phyloP scores from a whole-genome alignment of 2,797 vertebrate species.

The Dipus sagitta region DNA sequence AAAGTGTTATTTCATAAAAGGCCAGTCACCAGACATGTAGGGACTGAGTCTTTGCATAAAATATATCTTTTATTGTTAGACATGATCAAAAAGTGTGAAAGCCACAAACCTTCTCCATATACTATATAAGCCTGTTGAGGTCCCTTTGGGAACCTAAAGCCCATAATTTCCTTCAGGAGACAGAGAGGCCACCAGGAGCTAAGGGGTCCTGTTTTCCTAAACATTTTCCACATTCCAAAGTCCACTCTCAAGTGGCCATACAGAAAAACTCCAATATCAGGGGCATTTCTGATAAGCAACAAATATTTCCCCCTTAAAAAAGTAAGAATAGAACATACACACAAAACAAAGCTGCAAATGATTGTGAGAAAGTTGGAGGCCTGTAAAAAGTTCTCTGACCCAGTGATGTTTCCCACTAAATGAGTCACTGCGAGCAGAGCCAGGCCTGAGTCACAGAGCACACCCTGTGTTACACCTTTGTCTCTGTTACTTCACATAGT shows the following conservation, averaged over 20 bases:
- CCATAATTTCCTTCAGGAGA: neutral
- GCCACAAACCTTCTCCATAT: neutral
- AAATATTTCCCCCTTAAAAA: slow-evolving; percentile 57
- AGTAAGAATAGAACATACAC: neutral
- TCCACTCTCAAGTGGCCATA: slow-evolving; percentile 10
- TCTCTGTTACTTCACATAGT: neutral
- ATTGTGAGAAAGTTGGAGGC: slow-evolving; percentile 50
- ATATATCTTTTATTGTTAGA: neutral
- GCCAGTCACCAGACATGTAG: neutral
- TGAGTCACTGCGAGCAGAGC: slow-evolving; percentile 69
- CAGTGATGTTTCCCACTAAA: slow-evolving; percentile 62
- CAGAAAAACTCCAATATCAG: neutral
- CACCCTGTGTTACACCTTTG: slow-evolving; percentile 16
- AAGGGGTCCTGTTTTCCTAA: slow-evolving; percentile 23
- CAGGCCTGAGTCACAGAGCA: slow-evolving; percentile 58
- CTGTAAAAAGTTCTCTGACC: slow-evolving; percentile 52
- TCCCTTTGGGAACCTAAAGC: neutral
- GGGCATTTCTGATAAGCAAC: slow-evolving; percentile 56
- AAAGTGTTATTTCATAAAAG: neutral
- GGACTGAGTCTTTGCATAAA: neutral
- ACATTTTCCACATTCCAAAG: slow-evolving; percentile 31
- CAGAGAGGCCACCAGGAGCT: neutral
- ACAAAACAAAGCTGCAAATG: slow-evolving; percentile 46
- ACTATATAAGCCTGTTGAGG: neutral
- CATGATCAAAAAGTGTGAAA: neutral